Conservation (phyloP, 2,888 invertebrate species). For the Thereva nobilitata region DNA sequence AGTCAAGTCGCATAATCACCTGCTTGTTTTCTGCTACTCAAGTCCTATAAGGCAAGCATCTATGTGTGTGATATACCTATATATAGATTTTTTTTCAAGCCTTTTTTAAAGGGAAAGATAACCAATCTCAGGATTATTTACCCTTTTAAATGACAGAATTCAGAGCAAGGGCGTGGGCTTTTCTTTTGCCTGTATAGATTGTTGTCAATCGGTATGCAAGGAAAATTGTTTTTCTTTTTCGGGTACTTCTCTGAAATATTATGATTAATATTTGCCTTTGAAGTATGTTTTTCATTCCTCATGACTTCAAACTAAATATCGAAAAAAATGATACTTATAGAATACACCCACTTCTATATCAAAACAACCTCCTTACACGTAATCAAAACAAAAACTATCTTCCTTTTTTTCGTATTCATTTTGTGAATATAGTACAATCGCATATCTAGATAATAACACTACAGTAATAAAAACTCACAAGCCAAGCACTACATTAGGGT, state of each 20-base stretch:
- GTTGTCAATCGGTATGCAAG: conserved; percentile 23
- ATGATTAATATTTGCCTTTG: no score
- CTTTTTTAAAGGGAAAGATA: conserved; percentile 18
- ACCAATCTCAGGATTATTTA: conserved; percentile 32
- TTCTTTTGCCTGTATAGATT: conserved; percentile 9
- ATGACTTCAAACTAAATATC: no score
- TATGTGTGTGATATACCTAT: background rate
- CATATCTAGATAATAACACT: no score
- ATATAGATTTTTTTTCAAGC: conserved; percentile 18
- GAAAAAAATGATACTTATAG: no score
- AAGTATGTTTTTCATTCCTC: no score
- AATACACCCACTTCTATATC: no score
- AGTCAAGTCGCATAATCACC: conserved; percentile 30
- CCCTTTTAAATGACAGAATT: conserved; percentile 10
- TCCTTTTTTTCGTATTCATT: no score
- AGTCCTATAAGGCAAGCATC: background rate
- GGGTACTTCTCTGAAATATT: no score
- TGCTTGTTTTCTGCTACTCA: conserved; percentile 33
- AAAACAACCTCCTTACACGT: no score
- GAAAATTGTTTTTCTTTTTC: no score
- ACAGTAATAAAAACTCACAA: background rate
- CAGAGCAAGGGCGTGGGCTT: conserved; percentile 9
- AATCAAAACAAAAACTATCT: no score
- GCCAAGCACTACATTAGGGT: conserved; percentile 21
- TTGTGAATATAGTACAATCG: no score